These are phyloP conservation scores for Trachops cirrhosus DNA, from an alignment of 2,797 vertebrate genomes.

Conservation along the genomic window DNA sequence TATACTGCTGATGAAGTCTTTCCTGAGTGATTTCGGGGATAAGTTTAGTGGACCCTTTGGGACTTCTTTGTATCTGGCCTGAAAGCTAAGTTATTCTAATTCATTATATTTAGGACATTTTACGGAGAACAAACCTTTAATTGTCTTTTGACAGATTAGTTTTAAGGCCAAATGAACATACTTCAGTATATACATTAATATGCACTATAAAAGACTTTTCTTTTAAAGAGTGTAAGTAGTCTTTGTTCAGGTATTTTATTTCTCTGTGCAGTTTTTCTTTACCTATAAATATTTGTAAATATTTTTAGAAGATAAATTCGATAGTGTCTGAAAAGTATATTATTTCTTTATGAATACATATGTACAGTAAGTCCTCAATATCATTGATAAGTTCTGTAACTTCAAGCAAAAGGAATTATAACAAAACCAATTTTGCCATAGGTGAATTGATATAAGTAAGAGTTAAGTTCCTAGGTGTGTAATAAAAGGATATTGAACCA, in stretches of 20 bases:
- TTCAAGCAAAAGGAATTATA: background rate
- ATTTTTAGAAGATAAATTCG: background rate
- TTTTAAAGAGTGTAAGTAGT: background rate
- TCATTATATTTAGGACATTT: background rate
- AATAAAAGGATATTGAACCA: background rate
- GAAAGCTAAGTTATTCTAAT: background rate
- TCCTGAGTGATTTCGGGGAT: background rate
- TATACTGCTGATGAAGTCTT: background rate
- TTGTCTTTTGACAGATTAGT: background rate
- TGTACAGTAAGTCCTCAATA: background rate
- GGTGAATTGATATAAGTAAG: background rate
- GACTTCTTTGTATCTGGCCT: background rate
- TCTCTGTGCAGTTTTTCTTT: background rate
- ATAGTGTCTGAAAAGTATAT: background rate
- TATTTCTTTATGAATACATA: background rate
- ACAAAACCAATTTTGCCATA: background rate
- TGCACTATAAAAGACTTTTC: background rate
- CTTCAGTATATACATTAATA: background rate
- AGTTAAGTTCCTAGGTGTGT: background rate
- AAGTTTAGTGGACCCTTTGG: background rate
- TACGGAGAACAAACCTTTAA: background rate
- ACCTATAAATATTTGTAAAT: background rate
- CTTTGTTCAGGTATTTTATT: slow-evolving; percentile 1
- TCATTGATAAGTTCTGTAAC: background rate
- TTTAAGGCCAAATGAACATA: background rate